Evolutionary conservation across 2,888 invertebrate genomes (phyloP).

Genomic region (Polylopha cassiicola): DNA sequence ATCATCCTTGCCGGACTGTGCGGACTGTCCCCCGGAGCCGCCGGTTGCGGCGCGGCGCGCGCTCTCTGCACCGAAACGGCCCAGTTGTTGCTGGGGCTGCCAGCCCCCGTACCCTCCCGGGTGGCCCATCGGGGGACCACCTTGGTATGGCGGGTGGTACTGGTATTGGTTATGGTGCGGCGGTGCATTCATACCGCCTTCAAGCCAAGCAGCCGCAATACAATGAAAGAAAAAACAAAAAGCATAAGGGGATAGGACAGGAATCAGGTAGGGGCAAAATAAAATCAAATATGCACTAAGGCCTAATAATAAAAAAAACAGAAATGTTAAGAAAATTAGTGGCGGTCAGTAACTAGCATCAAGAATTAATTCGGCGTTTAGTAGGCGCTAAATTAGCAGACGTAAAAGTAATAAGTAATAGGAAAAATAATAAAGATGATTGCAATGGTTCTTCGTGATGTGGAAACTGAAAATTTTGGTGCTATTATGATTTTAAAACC

Average conservation of each 20-base stretch:
- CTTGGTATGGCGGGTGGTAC: slow-evolving; percentile 73
- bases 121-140: slow-evolving; percentile 50
- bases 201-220: slow-evolving; percentile 76
- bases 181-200: slow-evolving; percentile 78
- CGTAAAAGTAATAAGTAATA: slow-evolving; percentile 34
- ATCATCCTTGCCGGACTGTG: slow-evolving; percentile 71
- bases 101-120: slow-evolving; percentile 45
- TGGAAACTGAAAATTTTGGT: slow-evolving; percentile 56
- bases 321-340: slow-evolving; percentile 48
- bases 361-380: slow-evolving; percentile 39
- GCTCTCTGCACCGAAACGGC: slow-evolving; percentile 75
- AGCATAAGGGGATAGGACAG: slow-evolving; percentile 69
- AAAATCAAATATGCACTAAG: slow-evolving; percentile 53
- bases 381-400: slow-evolving; percentile 55
- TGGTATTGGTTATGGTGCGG: slow-evolving; percentile 74
- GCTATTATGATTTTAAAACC: slow-evolving; percentile 55
- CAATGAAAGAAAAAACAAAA: slow-evolving; percentile 76
- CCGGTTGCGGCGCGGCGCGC: slow-evolving; percentile 47
- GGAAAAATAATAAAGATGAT: slow-evolving; percentile 40
- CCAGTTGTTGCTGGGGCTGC: slow-evolving; percentile 55
- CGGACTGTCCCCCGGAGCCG: slow-evolving; percentile 33
- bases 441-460: slow-evolving; percentile 44
- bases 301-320: slow-evolving; percentile 28
- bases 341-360: slow-evolving; percentile 48
- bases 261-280: slow-evolving; percentile 52